These are phyloP conservation scores for Himantopus leucocephalus DNA, from an alignment of 2,113 vertebrate genomes.

Conservation along the genomic window DNA sequence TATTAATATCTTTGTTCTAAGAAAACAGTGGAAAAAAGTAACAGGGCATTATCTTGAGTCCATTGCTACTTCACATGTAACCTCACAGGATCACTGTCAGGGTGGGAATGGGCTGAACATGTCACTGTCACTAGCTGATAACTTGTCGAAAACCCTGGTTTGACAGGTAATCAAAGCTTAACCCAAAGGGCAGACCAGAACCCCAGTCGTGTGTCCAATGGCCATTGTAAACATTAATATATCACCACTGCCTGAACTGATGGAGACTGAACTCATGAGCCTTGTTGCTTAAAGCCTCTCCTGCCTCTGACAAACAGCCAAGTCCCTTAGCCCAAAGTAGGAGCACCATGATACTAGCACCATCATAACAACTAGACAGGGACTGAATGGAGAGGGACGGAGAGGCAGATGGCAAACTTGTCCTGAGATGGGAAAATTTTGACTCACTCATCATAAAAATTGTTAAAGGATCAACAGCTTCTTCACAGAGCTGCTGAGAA, in stretches of 20 bases:
- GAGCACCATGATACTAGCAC: background rate
- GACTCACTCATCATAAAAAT: background rate
- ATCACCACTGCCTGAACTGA: background rate
- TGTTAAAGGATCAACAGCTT: background rate
- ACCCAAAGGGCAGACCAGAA: background rate
- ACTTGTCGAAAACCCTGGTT: background rate
- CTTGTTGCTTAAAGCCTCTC: background rate
- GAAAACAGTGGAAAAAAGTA: background rate
- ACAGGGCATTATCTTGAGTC: background rate
- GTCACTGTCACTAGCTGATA: background rate
- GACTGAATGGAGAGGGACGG: background rate
- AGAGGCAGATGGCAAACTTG: background rate
- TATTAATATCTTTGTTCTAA: background rate
- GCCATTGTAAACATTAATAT: background rate
- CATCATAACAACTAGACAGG: too few relatives aligned
- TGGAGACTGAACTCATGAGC: background rate
- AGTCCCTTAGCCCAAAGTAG: background rate
- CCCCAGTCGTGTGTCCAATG: rapidly evolving
- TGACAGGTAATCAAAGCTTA: background rate
- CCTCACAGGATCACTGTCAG: background rate
- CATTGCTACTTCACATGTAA: background rate
- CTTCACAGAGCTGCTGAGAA: rapidly evolving
- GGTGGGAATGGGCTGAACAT: background rate
- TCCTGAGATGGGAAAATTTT: background rate
- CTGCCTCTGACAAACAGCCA: background rate